Conservation (phyloP, 1,140 invertebrate genomes). For the Drosophila cardini region DNA sequence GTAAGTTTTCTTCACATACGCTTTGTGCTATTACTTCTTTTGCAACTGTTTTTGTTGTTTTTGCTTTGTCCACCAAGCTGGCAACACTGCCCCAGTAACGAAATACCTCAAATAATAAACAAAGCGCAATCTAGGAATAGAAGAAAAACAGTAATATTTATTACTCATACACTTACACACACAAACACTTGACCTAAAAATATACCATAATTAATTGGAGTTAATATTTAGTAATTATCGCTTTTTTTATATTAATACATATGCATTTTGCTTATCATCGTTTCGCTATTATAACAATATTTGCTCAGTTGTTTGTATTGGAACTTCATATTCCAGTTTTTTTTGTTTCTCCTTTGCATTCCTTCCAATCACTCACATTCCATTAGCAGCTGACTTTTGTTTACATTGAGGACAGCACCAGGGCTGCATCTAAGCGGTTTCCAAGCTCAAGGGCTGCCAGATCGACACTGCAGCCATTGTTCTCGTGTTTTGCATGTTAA, state of each 20-base stretch:
- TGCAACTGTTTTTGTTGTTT: conserved; percentile 60
- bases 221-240: neutral
- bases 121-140: conserved; percentile 7
- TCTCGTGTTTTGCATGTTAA: neutral
- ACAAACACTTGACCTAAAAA: conserved; percentile 2
- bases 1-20: conserved; percentile 72
- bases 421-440: conserved; percentile 19
- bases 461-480: neutral
- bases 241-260: neutral
- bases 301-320: neutral
- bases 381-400: conserved; percentile 51
- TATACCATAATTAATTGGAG: conserved; percentile 11
- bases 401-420: conserved; percentile 41
- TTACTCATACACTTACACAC: conserved; percentile 7
- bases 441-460: neutral
- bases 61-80: conserved; percentile 59
- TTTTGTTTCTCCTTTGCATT: neutral
- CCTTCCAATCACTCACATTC: conserved; percentile 1
- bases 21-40: conserved; percentile 61
- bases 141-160: neutral
- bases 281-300: neutral
- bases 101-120: conserved; percentile 41
- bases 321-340: neutral
- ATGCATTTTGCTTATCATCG: neutral
- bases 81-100: conserved; percentile 50